Conservation (phyloP, 2,797 vertebrate species). For the Melanogrammus aeglefinus region DNA sequence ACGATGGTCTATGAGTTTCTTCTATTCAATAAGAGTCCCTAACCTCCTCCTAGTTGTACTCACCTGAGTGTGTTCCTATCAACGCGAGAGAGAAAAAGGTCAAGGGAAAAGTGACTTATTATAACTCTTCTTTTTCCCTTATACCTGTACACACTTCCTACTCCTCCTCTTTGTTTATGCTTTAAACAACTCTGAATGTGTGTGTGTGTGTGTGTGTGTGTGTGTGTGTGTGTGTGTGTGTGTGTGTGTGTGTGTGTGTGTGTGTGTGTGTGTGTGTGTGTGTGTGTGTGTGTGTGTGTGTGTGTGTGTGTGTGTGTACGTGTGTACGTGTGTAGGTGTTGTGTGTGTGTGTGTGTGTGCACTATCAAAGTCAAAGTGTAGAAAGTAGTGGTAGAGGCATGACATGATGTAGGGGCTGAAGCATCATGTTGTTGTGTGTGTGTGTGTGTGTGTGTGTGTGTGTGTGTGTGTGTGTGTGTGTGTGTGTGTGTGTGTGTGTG, state of each 20-base stretch:
- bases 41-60: not conserved
- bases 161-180: slow-evolving; percentile 67
- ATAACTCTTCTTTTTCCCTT: slow-evolving; percentile 39
- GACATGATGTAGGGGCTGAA: too few species aligned
- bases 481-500: slow-evolving; percentile 5
- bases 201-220: not conserved
- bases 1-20: not conserved
- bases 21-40: too few species aligned
- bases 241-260: slow-evolving; percentile 8
- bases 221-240: slow-evolving; percentile 10
- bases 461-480: slow-evolving; percentile 17
- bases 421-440: not conserved
- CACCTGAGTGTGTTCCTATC: not conserved
- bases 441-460: not conserved
- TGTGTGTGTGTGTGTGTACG: slow-evolving; percentile 9
- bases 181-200: slow-evolving; percentile 45
- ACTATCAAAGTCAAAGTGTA: too few species aligned
- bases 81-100: slow-evolving; percentile 10
- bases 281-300: not conserved
- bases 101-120: slow-evolving; percentile 29
- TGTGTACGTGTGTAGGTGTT: slow-evolving; percentile 5
- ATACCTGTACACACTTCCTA: slow-evolving; percentile 42
- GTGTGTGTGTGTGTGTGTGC: too few species aligned
- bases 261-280: slow-evolving; percentile 10
- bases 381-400: too few species aligned